phyloP scores from a whole-genome alignment of 1,140 invertebrate species.

The Phymastichus coffea region DNA sequence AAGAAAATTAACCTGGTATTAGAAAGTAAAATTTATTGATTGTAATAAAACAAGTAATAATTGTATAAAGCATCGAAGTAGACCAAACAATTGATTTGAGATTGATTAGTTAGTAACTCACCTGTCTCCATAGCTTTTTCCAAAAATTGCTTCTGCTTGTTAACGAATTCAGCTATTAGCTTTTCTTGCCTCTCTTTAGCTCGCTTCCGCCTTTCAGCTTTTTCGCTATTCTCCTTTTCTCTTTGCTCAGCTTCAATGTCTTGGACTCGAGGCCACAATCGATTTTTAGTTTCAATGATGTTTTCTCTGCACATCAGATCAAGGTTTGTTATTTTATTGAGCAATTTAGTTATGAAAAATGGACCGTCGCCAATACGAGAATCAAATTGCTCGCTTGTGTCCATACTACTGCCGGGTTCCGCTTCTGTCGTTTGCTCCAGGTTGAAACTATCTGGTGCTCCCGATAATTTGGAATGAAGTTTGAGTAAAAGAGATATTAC shows the following conservation, averaged over 20 bases:
- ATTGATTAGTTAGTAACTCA: conserved; percentile 36
- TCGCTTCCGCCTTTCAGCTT: conserved; percentile 76
- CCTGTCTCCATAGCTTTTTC: conserved; percentile 75
- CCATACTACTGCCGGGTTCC: conserved; percentile 40
- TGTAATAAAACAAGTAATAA: neutral
- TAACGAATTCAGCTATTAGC: conserved; percentile 90
- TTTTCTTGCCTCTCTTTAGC: conserved; percentile 88
- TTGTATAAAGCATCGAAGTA: neutral
- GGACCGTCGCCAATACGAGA: conserved; percentile 83
- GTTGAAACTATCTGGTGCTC: conserved; percentile 76
- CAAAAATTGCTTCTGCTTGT: conserved; percentile 89
- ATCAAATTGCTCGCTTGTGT: conserved; percentile 38
- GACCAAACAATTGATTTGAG: too few relatives aligned
- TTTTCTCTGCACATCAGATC: conserved; percentile 69
- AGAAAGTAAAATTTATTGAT: neutral
- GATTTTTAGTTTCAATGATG: conserved; percentile 67
- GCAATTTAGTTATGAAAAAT: conserved; percentile 77
- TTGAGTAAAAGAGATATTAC: conserved; percentile 89
- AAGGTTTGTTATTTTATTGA: conserved; percentile 70
- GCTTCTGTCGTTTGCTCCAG: conserved; percentile 59
- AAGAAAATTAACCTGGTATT: too few relatives aligned
- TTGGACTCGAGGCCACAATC: conserved; percentile 76
- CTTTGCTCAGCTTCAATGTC: conserved; percentile 74
- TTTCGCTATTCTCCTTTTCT: conserved; percentile 71
- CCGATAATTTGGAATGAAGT: conserved; percentile 88